phyloP scores from a whole-genome alignment of 2,888 invertebrate genomes.

The Proisotoma minuta region DNA sequence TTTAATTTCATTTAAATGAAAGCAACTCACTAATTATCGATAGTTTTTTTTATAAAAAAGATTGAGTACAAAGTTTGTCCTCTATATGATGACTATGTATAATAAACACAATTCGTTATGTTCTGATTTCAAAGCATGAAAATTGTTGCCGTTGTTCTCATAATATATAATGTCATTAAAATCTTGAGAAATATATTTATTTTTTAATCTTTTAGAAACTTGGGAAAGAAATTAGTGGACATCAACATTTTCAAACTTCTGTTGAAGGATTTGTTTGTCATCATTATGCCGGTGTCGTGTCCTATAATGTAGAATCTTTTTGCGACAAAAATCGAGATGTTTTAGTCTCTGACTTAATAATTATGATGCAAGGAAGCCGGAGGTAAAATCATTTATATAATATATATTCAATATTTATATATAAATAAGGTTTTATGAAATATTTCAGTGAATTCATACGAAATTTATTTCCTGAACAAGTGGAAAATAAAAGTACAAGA shows the following conservation, averaged over 20 bases:
- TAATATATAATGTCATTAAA: too few relatives aligned
- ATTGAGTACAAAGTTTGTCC: too few relatives aligned
- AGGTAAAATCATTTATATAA: constrained; percentile 21
- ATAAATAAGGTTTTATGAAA: too few relatives aligned
- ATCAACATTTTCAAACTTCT: constrained; percentile 59
- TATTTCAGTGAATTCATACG: constrained; percentile 57
- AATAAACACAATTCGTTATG: constrained; percentile 12
- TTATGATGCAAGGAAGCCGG: constrained; percentile 61
- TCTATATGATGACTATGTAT: too few relatives aligned
- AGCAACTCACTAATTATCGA: too few relatives aligned
- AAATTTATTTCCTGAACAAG: constrained; percentile 59
- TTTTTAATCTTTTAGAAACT: constrained; percentile 55
- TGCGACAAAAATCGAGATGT: constrained; percentile 67
- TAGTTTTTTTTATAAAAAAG: too few relatives aligned
- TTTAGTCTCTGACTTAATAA: constrained; percentile 61
- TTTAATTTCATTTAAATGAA: too few relatives aligned
- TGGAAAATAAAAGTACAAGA: constrained; percentile 51
- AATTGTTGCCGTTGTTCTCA: too few relatives aligned
- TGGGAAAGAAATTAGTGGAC: constrained; percentile 53
- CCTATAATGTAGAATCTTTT: constrained; percentile 62
- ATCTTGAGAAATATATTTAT: too few relatives aligned
- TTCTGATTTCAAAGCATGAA: constrained; percentile 9
- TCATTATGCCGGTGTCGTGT: constrained; percentile 66
- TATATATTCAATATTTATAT: too few relatives aligned
- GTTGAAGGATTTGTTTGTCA: constrained; percentile 59